Percentiles rank a stretch among this genome's conserved stretches.
phyloP scores from a whole-genome alignment of 2,797 vertebrate genomes.

The Lutra lutra region DNA sequence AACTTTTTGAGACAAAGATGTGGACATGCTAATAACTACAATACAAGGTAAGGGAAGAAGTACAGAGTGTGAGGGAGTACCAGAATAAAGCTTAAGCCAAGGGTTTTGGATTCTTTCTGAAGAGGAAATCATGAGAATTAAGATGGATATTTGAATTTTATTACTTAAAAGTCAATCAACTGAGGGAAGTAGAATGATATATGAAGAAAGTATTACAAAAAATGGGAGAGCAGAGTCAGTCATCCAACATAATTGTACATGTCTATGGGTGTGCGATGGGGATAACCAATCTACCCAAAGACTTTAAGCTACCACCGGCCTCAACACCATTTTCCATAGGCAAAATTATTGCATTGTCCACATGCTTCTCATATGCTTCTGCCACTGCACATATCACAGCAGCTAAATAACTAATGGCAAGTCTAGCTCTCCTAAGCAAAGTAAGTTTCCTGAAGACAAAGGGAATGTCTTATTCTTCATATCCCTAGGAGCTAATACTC shows the following conservation, averaged over 20 bases:
- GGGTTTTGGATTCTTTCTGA: not conserved
- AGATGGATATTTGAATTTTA: not conserved
- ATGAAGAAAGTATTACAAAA: not conserved
- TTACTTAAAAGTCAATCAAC: not conserved
- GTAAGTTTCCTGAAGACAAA: not conserved
- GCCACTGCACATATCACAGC: not conserved
- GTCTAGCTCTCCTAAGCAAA: not conserved
- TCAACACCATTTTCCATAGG: not conserved
- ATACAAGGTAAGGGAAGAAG: not conserved
- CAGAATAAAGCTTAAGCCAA: not conserved
- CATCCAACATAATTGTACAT: not conserved
- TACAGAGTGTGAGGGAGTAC: fast-evolving
- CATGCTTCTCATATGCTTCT: not conserved
- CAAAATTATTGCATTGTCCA: not conserved
- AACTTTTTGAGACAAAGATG: slow-evolving; percentile 1
- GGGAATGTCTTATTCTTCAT: not conserved
- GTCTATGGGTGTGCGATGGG: not conserved
- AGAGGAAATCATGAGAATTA: not conserved
- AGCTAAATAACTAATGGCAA: not conserved
- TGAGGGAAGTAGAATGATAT: not conserved
- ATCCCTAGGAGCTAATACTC: not conserved
- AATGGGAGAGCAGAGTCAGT: not conserved
- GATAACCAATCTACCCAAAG: not conserved
- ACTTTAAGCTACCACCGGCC: not conserved
- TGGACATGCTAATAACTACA: not conserved